phyloP scores from a whole-genome alignment of 2,113 vertebrate genomes.

The Psilopsiagon aurifrons region DNA sequence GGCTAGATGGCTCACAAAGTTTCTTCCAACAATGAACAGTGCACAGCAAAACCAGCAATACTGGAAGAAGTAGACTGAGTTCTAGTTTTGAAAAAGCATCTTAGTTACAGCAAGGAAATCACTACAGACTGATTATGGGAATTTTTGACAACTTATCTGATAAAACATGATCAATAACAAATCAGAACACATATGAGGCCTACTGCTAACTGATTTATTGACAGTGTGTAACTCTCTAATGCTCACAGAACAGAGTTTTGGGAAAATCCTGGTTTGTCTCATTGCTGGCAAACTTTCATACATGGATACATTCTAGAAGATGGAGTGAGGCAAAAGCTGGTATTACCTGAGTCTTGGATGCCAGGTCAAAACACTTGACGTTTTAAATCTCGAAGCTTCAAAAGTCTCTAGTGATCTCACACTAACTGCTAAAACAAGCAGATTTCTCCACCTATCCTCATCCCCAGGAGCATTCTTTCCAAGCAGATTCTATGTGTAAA shows the following conservation, averaged over 20 bases:
- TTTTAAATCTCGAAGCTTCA: slow-evolving; percentile 69
- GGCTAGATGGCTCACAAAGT: neutral
- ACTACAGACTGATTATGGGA: neutral
- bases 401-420: slow-evolving; percentile 57
- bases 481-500: slow-evolving; percentile 29
- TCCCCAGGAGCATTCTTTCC: slow-evolving; percentile 24
- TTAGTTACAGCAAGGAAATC: neutral
- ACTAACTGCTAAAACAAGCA: slow-evolving; percentile 46
- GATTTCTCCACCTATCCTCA: slow-evolving; percentile 29
- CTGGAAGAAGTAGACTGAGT: neutral
- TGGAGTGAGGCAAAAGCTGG: neutral
- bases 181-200: neutral
- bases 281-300: neutral
- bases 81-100: neutral
- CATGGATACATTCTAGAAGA: slow-evolving; percentile 30
- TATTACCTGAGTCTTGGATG: slow-evolving; percentile 76
- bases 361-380: slow-evolving; percentile 62
- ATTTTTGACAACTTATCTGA: neutral
- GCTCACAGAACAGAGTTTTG: neutral
- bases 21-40: neutral
- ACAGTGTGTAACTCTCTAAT: neutral
- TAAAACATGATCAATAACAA: neutral
- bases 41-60: neutral
- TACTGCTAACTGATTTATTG: neutral
- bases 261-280: neutral